Evolutionary conservation across 2,797 vertebrate species (phyloP).

Genomic region (Hipposideros larvatus): DNA sequence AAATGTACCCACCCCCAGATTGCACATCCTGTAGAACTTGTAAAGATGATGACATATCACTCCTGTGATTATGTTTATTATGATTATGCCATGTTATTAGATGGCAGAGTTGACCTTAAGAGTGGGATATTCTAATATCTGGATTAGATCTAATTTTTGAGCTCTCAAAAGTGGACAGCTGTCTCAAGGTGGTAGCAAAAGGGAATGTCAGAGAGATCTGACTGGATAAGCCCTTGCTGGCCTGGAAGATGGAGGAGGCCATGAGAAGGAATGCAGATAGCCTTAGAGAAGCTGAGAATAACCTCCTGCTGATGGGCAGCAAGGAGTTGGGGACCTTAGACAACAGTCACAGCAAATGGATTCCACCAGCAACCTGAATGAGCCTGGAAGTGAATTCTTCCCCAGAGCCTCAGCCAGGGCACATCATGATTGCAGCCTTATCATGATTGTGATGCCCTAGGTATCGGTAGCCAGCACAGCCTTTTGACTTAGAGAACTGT

Average conservation of each 20-base stretch:
- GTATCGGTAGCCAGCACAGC: neutral
- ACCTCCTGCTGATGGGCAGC: neutral
- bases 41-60: neutral
- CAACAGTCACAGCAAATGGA: neutral
- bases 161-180: neutral
- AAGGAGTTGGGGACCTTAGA: neutral
- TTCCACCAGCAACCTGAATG: neutral
- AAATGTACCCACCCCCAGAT: neutral
- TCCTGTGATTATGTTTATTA: neutral
- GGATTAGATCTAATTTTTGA: neutral
- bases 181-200: neutral
- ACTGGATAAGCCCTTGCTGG: neutral
- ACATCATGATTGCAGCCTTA: neutral
- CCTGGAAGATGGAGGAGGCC: neutral
- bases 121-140: neutral
- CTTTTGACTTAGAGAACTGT: neutral
- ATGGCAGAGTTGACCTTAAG: neutral
- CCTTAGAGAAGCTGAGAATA: neutral
- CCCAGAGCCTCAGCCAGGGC: neutral
- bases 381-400: neutral
- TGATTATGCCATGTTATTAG: neutral
- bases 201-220: neutral
- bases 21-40: neutral
- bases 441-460: neutral
- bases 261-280: neutral